Evolutionary conservation across 2,113 vertebrate genomes (phyloP).

Genomic region (Falco punctatus): DNA sequence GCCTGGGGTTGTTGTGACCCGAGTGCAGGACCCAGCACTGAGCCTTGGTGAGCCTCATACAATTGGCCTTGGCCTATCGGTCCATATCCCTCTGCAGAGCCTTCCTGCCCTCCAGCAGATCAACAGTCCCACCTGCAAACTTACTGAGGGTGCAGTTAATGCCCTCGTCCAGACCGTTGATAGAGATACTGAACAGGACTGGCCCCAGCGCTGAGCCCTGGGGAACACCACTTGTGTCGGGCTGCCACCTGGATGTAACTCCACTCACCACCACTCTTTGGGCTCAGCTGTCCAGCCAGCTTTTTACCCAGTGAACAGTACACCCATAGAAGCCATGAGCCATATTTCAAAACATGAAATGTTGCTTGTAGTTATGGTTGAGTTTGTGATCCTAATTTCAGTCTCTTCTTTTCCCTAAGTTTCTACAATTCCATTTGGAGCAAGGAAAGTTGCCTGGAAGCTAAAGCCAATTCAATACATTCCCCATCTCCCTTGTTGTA

Average conservation of each 20-base stretch:
- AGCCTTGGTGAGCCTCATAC: neutral
- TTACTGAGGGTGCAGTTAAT: neutral
- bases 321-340: neutral
- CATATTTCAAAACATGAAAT: neutral
- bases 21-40: neutral
- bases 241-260: neutral
- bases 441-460: neutral
- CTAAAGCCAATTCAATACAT: neutral
- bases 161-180: neutral
- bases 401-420: neutral
- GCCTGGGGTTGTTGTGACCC: no score
- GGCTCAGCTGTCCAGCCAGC: neutral
- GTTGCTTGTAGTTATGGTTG: rapidly evolving
- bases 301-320: neutral
- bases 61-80: neutral
- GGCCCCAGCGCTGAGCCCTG: neutral
- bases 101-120: neutral
- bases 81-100: neutral
- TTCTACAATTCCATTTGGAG: neutral
- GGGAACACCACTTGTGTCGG: neutral
- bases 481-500: neutral
- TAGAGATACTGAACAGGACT: neutral
- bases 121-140: neutral
- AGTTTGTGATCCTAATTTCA: neutral
- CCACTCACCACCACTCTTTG: neutral